Percentiles rank a stretch among this genome's conserved stretches.
These are phyloP conservation scores for Morpho helenor DNA, from an alignment of 2,888 invertebrate species.

Conservation along the genomic window DNA sequence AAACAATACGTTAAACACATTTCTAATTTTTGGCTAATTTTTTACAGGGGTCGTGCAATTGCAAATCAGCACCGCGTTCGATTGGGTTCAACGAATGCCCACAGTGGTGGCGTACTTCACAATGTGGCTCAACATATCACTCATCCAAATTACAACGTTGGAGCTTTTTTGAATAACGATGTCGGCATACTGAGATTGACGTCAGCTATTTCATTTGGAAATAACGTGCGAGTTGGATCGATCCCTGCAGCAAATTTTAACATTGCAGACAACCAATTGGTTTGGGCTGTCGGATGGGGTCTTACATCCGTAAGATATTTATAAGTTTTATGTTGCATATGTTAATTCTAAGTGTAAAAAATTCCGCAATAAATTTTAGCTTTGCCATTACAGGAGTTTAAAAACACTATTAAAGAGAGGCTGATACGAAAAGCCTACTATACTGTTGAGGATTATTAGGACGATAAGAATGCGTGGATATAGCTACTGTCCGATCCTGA, in stretches of 20 bases:
- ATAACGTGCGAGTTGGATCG: neutral
- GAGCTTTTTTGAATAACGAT: slow-evolving; percentile 1
- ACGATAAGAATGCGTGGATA: no score
- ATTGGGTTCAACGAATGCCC: slow-evolving; percentile 1
- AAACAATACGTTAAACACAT: neutral
- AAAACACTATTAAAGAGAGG: no score
- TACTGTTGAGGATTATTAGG: no score
- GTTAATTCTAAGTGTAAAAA: no score
- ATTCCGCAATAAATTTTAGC: no score
- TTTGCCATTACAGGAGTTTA: no score
- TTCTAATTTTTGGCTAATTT: neutral
- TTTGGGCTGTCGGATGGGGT: slow-evolving; percentile 9
- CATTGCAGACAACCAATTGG: neutral
- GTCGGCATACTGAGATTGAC: slow-evolving; percentile 3
- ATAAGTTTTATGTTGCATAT: no score
- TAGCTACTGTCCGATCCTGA: no score
- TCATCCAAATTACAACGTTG: neutral
- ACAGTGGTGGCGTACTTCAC: slow-evolving; percentile 5
- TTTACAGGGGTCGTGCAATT: neutral
- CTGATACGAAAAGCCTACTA: no score
- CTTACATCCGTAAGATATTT: neutral
- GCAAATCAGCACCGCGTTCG: neutral
- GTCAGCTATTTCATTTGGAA: neutral
- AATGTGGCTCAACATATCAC: neutral
- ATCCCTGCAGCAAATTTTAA: slow-evolving; percentile 1